Conservation (phyloP, 2,113 vertebrate genomes). For the Ceuthmochares aereus region DNA sequence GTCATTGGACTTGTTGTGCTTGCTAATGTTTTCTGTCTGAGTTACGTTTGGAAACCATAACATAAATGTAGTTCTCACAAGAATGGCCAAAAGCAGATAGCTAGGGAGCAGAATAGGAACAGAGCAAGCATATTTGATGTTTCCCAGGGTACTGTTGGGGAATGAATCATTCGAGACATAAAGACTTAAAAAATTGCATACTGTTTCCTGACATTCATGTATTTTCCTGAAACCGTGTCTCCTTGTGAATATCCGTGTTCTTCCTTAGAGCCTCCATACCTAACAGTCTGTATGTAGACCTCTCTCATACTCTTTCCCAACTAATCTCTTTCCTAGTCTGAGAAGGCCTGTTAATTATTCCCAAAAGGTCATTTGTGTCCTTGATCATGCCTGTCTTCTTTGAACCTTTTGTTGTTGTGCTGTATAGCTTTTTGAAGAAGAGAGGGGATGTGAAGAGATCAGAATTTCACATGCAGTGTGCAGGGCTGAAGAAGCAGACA, state of each 20-base stretch:
- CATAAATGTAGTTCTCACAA: background rate
- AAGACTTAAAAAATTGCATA: background rate
- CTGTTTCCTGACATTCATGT: background rate
- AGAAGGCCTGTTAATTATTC: background rate
- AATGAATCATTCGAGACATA: background rate
- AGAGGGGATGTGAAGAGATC: background rate
- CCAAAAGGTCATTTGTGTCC: background rate
- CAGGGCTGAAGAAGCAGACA: background rate
- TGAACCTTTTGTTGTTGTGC: background rate
- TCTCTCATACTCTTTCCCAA: background rate
- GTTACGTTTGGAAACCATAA: background rate
- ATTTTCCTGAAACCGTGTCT: background rate
- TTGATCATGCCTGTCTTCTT: background rate
- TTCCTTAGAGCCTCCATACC: background rate
- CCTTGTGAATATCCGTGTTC: background rate
- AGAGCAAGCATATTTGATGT: background rate
- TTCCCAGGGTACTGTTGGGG: background rate
- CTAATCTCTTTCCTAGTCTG: background rate
- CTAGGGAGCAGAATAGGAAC: background rate
- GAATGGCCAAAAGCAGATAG: background rate
- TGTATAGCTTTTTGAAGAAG: background rate
- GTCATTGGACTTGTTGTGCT: rapidly evolving
- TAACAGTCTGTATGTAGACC: background rate
- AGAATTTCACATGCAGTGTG: background rate
- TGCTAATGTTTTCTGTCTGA: rapidly evolving